These are phyloP conservation scores for Cassiopea xamachana DNA, from an alignment of 30 jellyfish, hydroid and myxozoan species.

Conservation along the genomic window DNA sequence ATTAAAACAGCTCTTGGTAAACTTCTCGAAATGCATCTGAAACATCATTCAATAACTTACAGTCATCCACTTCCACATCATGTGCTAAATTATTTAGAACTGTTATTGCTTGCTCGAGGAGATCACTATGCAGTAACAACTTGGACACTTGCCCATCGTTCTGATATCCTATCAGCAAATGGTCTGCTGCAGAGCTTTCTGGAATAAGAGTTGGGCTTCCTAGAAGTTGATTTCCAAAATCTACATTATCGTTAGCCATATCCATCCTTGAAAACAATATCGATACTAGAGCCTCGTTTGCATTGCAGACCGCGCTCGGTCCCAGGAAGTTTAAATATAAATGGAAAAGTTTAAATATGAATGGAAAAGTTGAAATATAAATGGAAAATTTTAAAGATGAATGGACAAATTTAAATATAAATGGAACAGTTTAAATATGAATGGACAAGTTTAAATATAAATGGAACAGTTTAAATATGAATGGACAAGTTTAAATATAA, in stretches of 20 bases:
- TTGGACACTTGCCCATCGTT: constrained; percentile 29
- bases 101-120: constrained; percentile 53
- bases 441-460: not conserved
- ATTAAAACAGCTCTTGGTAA: constrained; percentile 52
- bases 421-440: not conserved
- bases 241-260: constrained; percentile 34
- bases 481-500: not conserved
- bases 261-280: not conserved
- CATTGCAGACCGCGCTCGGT: constrained; percentile 30
- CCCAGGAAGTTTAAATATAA: too few species aligned
- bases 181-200: constrained; percentile 57
- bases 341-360: too few species aligned
- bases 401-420: not conserved
- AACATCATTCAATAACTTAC: constrained; percentile 26
- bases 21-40: constrained; percentile 66
- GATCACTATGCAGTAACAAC: constrained; percentile 46
- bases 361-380: constrained; percentile 32
- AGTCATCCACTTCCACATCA: constrained; percentile 35
- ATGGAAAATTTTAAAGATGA: not conserved
- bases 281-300: constrained; percentile 35
- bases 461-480: too few species aligned
- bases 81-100: constrained; percentile 37
- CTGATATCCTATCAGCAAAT: constrained; percentile 41
- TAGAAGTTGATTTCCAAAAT: constrained; percentile 56
- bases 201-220: constrained; percentile 47